Evolutionary conservation across 2,797 vertebrate species (phyloP).

Genomic region (Liparis tanakae): DNA sequence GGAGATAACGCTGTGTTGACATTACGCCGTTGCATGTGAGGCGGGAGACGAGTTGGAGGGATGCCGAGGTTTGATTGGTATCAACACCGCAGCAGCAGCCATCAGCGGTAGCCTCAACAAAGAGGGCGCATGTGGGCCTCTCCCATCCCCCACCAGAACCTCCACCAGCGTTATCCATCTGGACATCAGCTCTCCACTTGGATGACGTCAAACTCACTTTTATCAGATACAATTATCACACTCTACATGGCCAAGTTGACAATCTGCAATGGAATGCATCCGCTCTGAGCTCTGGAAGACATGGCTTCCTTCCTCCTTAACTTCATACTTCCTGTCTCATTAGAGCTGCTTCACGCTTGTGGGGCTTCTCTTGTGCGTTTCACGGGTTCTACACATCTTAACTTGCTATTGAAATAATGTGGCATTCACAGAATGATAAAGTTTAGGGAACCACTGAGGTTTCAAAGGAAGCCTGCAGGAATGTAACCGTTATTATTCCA

Average conservation of each 20-base stretch:
- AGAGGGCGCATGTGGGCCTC: constrained; percentile 54
- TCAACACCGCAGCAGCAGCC: constrained; percentile 60
- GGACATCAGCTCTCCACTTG: constrained; percentile 61
- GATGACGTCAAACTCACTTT: constrained; percentile 74
- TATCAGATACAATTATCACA: constrained; percentile 75
- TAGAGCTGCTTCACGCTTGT: constrained; percentile 43
- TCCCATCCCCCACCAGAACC: constrained; percentile 56
- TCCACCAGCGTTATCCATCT: constrained; percentile 50
- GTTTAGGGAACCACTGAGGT: background rate
- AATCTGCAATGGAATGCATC: constrained; percentile 66
- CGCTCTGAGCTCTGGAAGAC: constrained; percentile 62
- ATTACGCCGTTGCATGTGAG: constrained; percentile 60
- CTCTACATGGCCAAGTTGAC: constrained; percentile 62
- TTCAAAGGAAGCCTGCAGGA: background rate
- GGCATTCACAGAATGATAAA: constrained; percentile 3
- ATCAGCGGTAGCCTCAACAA: constrained; percentile 66
- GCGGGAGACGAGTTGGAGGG: constrained; percentile 48
- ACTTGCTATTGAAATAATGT: background rate
- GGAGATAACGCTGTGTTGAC: constrained; percentile 43
- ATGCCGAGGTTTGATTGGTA: constrained; percentile 62
- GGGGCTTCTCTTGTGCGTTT: constrained; percentile 24
- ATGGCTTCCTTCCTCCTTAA: constrained; percentile 77
- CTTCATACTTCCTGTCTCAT: constrained; percentile 73
- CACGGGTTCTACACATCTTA: constrained; percentile 8
- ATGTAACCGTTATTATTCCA: background rate